Conservation (phyloP, 2,113 vertebrate genomes). For the Mesoclemmys tuberculata region DNA sequence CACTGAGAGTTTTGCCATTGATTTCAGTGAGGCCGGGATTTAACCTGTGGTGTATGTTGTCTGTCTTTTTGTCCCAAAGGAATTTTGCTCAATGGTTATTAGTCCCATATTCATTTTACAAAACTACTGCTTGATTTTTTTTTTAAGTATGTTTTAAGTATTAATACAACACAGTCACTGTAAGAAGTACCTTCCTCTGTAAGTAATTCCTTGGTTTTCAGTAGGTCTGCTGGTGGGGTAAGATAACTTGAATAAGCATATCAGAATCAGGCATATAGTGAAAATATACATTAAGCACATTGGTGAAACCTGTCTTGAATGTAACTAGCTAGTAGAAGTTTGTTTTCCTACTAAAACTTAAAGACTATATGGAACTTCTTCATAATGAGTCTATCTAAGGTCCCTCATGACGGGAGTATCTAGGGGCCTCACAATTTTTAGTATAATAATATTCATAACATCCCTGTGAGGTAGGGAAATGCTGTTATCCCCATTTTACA, state of each 20-base stretch:
- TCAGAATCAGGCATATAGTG: not conserved
- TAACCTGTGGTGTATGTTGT: not conserved
- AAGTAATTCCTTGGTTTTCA: not conserved
- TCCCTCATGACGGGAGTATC: not conserved
- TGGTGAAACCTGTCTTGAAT: not conserved
- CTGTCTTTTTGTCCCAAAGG: not conserved
- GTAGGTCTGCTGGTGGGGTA: not conserved
- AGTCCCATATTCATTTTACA: not conserved
- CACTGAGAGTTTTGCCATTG: rapidly evolving
- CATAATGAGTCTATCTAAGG: not conserved
- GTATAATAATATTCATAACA: not conserved
- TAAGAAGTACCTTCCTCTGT: not conserved
- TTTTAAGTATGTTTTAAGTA: not conserved
- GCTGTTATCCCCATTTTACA: not conserved
- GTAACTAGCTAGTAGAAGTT: not conserved
- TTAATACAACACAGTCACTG: not conserved
- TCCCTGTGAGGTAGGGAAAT: not conserved
- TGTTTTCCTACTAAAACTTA: not conserved
- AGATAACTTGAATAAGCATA: not conserved
- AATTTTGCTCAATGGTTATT: not conserved
- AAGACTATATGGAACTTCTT: not conserved
- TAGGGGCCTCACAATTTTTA: not conserved
- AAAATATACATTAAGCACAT: not conserved
- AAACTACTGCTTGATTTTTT: not conserved
- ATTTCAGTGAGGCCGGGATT: not conserved